A percentile compares a stretch with the other conserved stretches of the same genome.
These are phyloP conservation scores for Gobio gobio DNA, from an alignment of 2,113 vertebrate species.

Conservation along the genomic window DNA sequence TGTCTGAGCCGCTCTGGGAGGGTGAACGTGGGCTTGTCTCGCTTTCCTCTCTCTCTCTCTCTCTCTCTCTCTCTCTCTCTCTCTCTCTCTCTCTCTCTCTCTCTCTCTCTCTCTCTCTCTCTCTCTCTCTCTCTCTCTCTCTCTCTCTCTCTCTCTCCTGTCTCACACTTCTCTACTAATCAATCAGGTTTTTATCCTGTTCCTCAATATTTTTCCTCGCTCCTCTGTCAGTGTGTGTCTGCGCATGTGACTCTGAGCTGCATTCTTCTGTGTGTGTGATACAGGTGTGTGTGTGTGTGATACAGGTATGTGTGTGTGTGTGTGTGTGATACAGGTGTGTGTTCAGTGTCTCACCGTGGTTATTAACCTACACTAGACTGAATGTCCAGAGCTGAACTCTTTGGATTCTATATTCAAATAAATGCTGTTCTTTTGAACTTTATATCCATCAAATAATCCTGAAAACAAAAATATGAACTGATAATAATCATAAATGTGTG, in stretches of 20 bases:
- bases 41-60: background rate
- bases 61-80: no score
- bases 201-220: background rate
- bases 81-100: no score
- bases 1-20: slow-evolving; percentile 80
- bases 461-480: background rate
- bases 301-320: no score
- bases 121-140: no score
- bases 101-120: no score
- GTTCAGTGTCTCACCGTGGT: background rate
- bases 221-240: background rate
- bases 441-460: background rate
- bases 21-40: slow-evolving; percentile 35
- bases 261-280: background rate
- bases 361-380: background rate
- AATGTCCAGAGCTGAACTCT: no score
- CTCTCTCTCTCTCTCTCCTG: slow-evolving; percentile 20
- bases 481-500: background rate
- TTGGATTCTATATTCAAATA: background rate
- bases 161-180: slow-evolving; percentile 24
- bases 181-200: background rate
- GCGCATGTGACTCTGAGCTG: background rate
- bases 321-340: background rate
- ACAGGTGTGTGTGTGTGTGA: no score
- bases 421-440: background rate